phyloP scores from a whole-genome alignment of 2,797 vertebrate genomes.

The Ctenopoma multispine region DNA sequence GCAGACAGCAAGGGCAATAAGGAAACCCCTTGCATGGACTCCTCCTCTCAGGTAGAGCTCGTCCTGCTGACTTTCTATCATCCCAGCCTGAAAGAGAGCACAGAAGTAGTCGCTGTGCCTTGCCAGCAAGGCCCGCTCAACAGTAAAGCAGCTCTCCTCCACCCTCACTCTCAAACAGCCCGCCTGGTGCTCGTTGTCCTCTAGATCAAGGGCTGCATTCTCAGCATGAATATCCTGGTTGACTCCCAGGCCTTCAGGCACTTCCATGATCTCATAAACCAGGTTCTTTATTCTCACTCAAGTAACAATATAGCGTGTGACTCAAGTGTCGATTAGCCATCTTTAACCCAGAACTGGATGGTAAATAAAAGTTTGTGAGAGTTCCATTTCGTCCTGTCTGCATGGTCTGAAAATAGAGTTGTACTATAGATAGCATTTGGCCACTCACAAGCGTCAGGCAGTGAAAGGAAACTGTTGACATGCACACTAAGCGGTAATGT shows the following conservation, averaged over 20 bases:
- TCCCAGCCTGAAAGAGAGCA: constrained; percentile 94
- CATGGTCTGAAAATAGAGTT: constrained; percentile 81
- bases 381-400: constrained; percentile 63
- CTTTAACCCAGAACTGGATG: constrained; percentile 48
- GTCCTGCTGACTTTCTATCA: constrained; percentile 89
- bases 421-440: constrained; percentile 82
- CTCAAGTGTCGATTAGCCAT: constrained; percentile 27
- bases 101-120: constrained; percentile 91
- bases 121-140: constrained; percentile 85
- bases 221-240: constrained; percentile 27
- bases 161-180: constrained; percentile 85
- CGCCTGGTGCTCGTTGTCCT: constrained; percentile 13
- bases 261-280: constrained; percentile 62
- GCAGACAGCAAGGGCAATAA: constrained; percentile 87
- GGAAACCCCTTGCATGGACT: constrained; percentile 87
- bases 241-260: constrained; percentile 41
- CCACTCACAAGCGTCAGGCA: constrained; percentile 65
- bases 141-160: constrained; percentile 86
- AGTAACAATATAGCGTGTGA: constrained; percentile 49
- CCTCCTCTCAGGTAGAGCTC: constrained; percentile 88
- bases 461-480: constrained; percentile 70
- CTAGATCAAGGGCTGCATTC: constrained; percentile 44
- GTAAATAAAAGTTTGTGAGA: constrained; percentile 70
- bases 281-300: constrained; percentile 35
- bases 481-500: constrained; percentile 48